A percentile compares a stretch with the other conserved stretches of the same genome.
Conservation (phyloP, 2,113 vertebrate genomes). For the Speoplatyrhinus poulsoni region DNA sequence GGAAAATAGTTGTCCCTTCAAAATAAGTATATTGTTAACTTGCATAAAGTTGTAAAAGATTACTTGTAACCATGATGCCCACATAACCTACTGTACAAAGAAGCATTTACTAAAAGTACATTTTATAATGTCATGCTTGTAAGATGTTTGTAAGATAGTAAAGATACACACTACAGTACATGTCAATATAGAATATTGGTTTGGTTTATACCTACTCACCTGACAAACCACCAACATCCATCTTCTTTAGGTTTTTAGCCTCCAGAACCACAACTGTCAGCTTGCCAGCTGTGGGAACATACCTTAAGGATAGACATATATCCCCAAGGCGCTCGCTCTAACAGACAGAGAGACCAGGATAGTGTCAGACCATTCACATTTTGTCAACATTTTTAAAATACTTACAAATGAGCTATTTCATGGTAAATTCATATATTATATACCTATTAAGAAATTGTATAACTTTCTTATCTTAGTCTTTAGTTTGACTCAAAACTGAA, state of each 20-base stretch:
- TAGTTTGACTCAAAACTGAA: neutral
- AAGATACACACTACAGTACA: too few relatives aligned
- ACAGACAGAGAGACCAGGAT: constrained; percentile 54
- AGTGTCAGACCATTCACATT: neutral
- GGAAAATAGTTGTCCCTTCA: too few relatives aligned
- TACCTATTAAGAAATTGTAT: neutral
- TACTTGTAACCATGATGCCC: too few relatives aligned
- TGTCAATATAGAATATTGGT: too few relatives aligned
- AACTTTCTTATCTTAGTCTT: neutral
- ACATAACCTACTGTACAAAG: neutral
- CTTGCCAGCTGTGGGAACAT: constrained; percentile 84
- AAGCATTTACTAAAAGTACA: too few relatives aligned
- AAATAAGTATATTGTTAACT: too few relatives aligned
- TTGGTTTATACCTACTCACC: constrained; percentile 68
- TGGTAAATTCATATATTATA: neutral
- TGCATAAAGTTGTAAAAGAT: too few relatives aligned
- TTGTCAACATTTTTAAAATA: neutral
- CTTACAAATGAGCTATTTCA: too few relatives aligned
- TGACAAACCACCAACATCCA: constrained; percentile 97
- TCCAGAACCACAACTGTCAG: constrained; percentile 94
- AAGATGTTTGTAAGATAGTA: too few relatives aligned
- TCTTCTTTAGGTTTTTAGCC: constrained; percentile 91
- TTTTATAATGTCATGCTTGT: too few relatives aligned
- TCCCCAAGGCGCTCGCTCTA: constrained; percentile 89
- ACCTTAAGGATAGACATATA: constrained; percentile 92